Conservation (phyloP, 2,113 vertebrate species). For the Paradoxurus hermaphroditus region DNA sequence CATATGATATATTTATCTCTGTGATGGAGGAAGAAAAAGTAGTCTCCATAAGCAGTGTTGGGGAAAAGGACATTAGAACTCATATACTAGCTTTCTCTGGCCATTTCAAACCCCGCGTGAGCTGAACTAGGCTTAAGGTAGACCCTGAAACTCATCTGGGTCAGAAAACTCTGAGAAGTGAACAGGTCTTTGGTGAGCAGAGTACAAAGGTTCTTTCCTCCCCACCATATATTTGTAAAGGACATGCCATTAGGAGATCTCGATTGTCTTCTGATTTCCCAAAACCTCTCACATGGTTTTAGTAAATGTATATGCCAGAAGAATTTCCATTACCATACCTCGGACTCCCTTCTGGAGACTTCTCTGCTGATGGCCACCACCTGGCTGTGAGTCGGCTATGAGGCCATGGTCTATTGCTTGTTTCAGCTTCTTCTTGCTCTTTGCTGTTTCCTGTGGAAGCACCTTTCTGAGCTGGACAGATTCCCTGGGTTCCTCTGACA, state of each 20-base stretch:
- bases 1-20: neutral
- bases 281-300: neutral
- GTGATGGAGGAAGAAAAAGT: neutral
- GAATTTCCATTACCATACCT: neutral
- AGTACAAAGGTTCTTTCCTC: neutral
- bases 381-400: neutral
- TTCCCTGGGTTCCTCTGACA: neutral
- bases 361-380: neutral
- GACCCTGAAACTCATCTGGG: neutral
- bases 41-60: neutral
- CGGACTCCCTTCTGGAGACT: neutral
- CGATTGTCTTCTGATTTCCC: neutral
- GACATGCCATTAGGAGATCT: neutral
- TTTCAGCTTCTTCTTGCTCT: neutral
- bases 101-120: neutral
- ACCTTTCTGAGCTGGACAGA: neutral
- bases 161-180: neutral
- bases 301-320: neutral
- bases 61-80: neutral
- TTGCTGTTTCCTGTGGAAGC: neutral
- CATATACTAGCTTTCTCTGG: neutral
- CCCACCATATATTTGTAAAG: neutral
- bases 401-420: neutral
- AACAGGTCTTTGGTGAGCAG: neutral
- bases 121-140: neutral